Percentiles rank a stretch among this genome's conserved stretches.
These are phyloP conservation scores for Neomonachus schauinslandi DNA, from an alignment of 2,113 vertebrate genomes.

Conservation along the genomic window DNA sequence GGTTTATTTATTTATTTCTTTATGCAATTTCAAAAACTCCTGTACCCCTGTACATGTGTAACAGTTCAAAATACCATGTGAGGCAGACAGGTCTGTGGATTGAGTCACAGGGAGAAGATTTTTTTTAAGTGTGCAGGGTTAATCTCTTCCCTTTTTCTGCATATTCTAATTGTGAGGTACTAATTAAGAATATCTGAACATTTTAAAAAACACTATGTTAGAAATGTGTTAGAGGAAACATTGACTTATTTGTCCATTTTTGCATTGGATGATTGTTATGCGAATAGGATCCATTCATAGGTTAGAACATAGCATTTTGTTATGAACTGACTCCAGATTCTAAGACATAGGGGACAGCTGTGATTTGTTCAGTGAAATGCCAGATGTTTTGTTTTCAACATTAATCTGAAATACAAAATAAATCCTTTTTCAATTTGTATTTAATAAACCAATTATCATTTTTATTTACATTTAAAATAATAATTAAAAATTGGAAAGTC, in stretches of 20 bases:
- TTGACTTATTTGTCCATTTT: background rate
- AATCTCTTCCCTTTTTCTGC: background rate
- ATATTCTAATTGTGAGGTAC: background rate
- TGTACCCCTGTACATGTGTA: background rate
- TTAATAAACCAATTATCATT: background rate
- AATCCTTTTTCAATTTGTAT: background rate
- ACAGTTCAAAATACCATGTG: background rate
- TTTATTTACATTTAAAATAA: background rate
- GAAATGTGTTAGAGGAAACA: background rate
- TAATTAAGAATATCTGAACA: background rate
- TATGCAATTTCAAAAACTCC: no score
- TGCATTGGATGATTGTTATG: background rate
- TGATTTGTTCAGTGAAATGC: background rate
- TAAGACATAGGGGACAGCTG: background rate
- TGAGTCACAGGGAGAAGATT: background rate
- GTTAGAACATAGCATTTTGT: background rate
- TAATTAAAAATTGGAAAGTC: background rate
- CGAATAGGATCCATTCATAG: background rate
- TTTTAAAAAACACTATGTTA: background rate
- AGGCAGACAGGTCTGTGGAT: background rate
- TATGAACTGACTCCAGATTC: background rate
- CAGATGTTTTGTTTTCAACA: background rate
- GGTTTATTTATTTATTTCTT: no score
- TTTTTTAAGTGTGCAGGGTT: background rate
- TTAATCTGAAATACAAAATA: conserved; percentile 9